These are phyloP conservation scores for Poecilia wingei DNA, from an alignment of 2,797 vertebrate genomes.

Conservation along the genomic window DNA sequence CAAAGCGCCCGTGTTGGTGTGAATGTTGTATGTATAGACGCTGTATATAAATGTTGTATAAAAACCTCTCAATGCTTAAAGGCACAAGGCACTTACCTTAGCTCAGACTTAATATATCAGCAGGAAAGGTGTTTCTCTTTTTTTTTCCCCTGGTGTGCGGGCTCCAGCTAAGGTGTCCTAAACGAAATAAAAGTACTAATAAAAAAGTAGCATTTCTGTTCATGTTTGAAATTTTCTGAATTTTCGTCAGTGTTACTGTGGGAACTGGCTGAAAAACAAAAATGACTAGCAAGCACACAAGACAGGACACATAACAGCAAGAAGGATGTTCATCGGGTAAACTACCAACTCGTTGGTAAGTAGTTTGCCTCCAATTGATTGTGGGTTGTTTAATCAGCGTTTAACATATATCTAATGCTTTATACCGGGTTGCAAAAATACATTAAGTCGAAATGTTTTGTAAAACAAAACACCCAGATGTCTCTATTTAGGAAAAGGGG, in stretches of 20 bases:
- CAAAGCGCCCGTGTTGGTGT: conserved; percentile 72
- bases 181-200: conserved; percentile 80
- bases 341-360: not conserved
- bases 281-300: not conserved
- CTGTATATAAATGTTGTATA: conserved; percentile 89
- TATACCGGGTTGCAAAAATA: not conserved
- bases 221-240: conserved; percentile 59
- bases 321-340: not conserved
- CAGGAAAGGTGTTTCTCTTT: conserved; percentile 78
- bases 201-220: conserved; percentile 67
- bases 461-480: not conserved
- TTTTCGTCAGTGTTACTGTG: conserved; percentile 22
- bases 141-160: conserved; percentile 60
- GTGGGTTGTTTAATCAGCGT: not conserved
- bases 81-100: conserved; percentile 82
- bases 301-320: not conserved
- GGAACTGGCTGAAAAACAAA: conserved; percentile 7
- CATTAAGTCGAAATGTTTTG: not conserved
- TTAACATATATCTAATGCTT: not conserved
- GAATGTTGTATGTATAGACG: conserved; percentile 86
- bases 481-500: not conserved
- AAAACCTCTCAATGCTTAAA: conserved; percentile 82
- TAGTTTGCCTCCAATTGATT: not conserved
- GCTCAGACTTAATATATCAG: conserved; percentile 83
- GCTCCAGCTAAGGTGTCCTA: conserved; percentile 75